Base-by-base conservation (phyloP, 2,113 vertebrate species). In the Zapus hudsonius region DNA sequence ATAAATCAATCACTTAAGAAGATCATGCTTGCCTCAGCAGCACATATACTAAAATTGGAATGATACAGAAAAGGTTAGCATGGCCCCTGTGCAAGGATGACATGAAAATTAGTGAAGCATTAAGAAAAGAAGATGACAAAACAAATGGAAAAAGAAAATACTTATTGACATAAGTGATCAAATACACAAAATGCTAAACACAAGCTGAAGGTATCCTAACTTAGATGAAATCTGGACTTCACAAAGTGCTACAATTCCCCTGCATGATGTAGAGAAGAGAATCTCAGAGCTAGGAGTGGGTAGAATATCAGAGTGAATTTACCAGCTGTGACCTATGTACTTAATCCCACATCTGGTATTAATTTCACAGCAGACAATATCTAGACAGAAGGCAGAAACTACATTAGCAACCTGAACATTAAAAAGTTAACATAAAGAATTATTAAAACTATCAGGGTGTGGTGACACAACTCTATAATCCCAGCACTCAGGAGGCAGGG, bases 161-260 rank as follows among this genome's bases (percentile, higher is more conserved):
- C 69, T 57, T 27, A 81, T 20, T 64, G 27, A 92, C 57, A 89
- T 6, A 1, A 40, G 55, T 82, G 38, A 27, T 82, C 33, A 81
- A 83, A 91, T 57, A 70, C 42, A 82, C 69, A 81, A 69, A 69
- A 42, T 89, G 36, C 64, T 66, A 76, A 66, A 86, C 44, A 89
- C 61, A 57, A 64, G 72, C 52, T 87, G 23, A 36, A 82, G 19
- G 2, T 76, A 27, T 76, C 79, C 61, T 67, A 44, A 47, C 31
- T 67, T n/a, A 87, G 42, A 42, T 38, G n/a, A 91, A 89, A 79
- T 36, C 38, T 63, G 22, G 40, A 80, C 72, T 70, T 72, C 80
- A 12, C 57, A 16, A 15, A 72, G 15, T 20, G 11, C 55, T 63
- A 72, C 8, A 47, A 44, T 85, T 89, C 47, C 47, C 31, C 69